A percentile compares a stretch with the other conserved stretches of the same genome.
These are phyloP conservation scores for Apogon hyalosoma DNA, from an alignment of 2,797 vertebrate species.

Conservation along the genomic window DNA sequence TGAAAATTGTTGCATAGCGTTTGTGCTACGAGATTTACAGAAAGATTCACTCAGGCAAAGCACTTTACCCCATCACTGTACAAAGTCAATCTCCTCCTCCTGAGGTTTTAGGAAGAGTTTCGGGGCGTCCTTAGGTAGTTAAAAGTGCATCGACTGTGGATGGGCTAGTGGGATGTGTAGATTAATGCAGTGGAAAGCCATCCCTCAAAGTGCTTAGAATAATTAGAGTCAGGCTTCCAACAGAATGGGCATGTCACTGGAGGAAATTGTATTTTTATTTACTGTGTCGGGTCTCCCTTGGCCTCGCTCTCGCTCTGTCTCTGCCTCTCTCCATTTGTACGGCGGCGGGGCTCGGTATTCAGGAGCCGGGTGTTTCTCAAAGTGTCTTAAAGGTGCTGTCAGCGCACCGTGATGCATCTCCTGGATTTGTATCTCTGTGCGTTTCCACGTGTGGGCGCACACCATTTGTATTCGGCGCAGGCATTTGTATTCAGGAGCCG, in stretches of 20 bases:
- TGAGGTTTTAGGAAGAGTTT: constrained; percentile 62
- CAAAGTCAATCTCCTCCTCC: constrained; percentile 67
- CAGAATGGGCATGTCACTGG: constrained; percentile 82
- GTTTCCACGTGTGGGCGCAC: constrained; percentile 66
- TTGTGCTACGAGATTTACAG: constrained; percentile 57
- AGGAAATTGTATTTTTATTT: constrained; percentile 85
- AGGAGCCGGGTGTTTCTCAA: constrained; percentile 65
- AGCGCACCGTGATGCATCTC: constrained; percentile 71
- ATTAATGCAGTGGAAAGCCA: constrained; percentile 80
- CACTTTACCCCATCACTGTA: constrained; percentile 54
- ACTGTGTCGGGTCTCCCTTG: constrained; percentile 78
- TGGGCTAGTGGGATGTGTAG: constrained; percentile 70
- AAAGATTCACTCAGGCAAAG: constrained; percentile 62
- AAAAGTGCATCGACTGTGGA: constrained; percentile 74
- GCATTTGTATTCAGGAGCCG: constrained; percentile 55
- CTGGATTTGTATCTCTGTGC: constrained; percentile 63
- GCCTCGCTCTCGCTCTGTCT: constrained; percentile 71
- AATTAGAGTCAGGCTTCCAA: constrained; percentile 83
- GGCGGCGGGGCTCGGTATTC: constrained; percentile 47
- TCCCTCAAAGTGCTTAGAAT: constrained; percentile 84
- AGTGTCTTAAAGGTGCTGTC: constrained; percentile 77
- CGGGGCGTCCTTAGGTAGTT: constrained; percentile 73
- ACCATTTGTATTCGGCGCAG: constrained; percentile 59
- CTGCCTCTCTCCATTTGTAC: constrained; percentile 73
- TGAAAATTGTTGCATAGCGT: constrained; percentile 64